A percentile compares a stretch with the other conserved stretches of the same genome.
These are phyloP conservation scores for Odontocerum albicorne DNA, from an alignment of 2,888 invertebrate species.

Conservation along the genomic window DNA sequence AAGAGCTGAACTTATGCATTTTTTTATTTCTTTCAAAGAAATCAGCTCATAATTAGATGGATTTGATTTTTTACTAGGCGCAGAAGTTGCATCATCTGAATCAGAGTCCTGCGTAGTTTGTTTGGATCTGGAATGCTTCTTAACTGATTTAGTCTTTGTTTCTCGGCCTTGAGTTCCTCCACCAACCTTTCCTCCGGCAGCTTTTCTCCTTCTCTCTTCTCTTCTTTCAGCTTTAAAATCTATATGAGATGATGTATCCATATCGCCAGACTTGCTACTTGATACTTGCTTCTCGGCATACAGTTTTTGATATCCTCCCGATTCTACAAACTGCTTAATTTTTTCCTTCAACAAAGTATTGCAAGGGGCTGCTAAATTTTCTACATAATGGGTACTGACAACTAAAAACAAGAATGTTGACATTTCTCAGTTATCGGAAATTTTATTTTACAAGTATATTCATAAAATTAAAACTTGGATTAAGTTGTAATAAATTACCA, in stretches of 20 bases:
- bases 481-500: no score
- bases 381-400: conserved; percentile 68
- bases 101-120: conserved; percentile 65
- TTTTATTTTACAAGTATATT: no score
- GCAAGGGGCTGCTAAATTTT: conserved; percentile 68
- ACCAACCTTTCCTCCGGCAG: conserved; percentile 83
- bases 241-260: conserved; percentile 45
- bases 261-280: conserved; percentile 45
- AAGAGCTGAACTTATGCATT: conserved; percentile 59
- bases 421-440: no score
- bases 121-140: conserved; percentile 72
- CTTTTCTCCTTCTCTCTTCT: conserved; percentile 88
- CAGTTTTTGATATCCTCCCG: conserved; percentile 75
- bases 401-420: conserved; percentile 49
- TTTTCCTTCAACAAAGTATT: conserved; percentile 65
- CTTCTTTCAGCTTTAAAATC: conserved; percentile 70
- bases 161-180: conserved; percentile 93
- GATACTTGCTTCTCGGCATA: conserved; percentile 67
- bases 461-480: no score
- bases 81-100: conserved; percentile 64
- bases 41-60: conserved; percentile 63
- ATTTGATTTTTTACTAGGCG: conserved; percentile 47
- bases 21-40: conserved; percentile 65
- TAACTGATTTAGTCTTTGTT: conserved; percentile 91
- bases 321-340: conserved; percentile 68